Percentiles rank a stretch among this genome's conserved stretches.
phyloP scores from a whole-genome alignment of 2,888 invertebrate genomes.

The Mongoloraphidia duomilia region DNA sequence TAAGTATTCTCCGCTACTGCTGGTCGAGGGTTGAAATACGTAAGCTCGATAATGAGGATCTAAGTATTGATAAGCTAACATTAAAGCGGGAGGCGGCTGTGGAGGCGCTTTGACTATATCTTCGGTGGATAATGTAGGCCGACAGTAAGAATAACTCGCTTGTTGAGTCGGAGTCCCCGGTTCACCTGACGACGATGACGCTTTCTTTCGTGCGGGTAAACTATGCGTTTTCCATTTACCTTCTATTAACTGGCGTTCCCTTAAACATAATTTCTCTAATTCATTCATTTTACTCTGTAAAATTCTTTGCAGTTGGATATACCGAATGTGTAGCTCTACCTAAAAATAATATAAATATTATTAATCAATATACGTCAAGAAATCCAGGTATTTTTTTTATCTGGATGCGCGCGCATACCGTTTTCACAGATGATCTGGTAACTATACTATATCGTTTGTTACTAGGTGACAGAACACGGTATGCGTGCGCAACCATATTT shows the following conservation, averaged over 20 bases:
- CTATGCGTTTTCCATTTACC: constrained; percentile 85
- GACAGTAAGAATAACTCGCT: constrained; percentile 31
- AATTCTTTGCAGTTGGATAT: constrained; percentile 74
- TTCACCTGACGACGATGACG: constrained; percentile 40
- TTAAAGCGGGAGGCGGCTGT: constrained; percentile 23
- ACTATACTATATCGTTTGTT: too few relatives aligned
- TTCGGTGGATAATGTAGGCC: constrained; percentile 19
- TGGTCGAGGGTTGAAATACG: constrained; percentile 47
- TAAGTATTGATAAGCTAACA: constrained; percentile 40
- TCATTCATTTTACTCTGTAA: constrained; percentile 75
- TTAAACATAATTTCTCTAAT: constrained; percentile 63
- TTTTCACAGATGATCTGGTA: too few relatives aligned
- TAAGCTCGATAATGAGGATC: constrained; percentile 57
- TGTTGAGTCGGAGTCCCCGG: constrained; percentile 35
- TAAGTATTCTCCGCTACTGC: constrained; percentile 55
- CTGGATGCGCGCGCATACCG: too few relatives aligned
- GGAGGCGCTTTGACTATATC: constrained; percentile 19
- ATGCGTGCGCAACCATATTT: too few relatives aligned
- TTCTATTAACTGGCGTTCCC: constrained; percentile 70
- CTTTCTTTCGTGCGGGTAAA: constrained; percentile 71
- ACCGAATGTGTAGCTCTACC: constrained; percentile 85
- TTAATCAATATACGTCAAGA: neutral
- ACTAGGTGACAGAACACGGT: too few relatives aligned
- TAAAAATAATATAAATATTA: constrained; percentile 20
- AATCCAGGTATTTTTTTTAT: neutral